Base-by-base conservation (phyloP, 92 coral and sea anemone genomes). In the Bergia sp. region DNA sequence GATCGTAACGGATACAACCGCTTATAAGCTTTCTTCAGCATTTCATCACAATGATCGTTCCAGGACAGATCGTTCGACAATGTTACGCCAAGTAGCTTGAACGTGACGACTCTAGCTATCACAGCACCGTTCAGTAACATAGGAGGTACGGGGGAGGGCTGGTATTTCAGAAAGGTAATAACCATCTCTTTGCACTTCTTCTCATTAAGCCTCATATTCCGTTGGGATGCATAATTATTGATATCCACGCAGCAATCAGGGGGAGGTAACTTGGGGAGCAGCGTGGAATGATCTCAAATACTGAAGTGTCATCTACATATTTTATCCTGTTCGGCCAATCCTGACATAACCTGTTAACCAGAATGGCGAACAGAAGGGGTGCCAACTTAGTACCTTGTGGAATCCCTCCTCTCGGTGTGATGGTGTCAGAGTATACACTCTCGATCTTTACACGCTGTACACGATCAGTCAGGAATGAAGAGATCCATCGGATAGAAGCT, bases 361-460 rank as follows among this genome's bases (percentile, higher is more conserved):
- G 57, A n/a, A 90, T 90, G 64, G 93, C 90, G 58, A 91, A 91
- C 76, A 90, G 87, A 41, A 90, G 57, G 37, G 92, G 92, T 12
- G 86, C 86, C 8, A 86, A 73, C 42, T 90, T 90, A n/a, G 92
- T 86, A 1, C 93, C 88, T 49, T 90, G 65, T 38, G 82, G 82
- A 20, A 77, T 77, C 61, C 82, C 64, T 44, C 82, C 82, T 77
- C 82, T 77, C 23, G 82, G 82, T 77, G 82, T 77, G 61, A 77
- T 44, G 61, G 82, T 43, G 82, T 43, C 82, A 49, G 84, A 79
- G 69, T 49, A 36, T 50, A 53, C 84, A 53, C 69, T 44, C 67
- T 53, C 84, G 67, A 77, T 44, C 61, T 44, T 77, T 43, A 77
- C 82, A 77, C 38, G 61, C 61, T 77, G 82, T 44, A 44, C 61